Evolutionary conservation across 2,113 vertebrate genomes (phyloP), one percentile per base, ranked within the genome.

Genomic region (Ameiurus melas): DNA sequence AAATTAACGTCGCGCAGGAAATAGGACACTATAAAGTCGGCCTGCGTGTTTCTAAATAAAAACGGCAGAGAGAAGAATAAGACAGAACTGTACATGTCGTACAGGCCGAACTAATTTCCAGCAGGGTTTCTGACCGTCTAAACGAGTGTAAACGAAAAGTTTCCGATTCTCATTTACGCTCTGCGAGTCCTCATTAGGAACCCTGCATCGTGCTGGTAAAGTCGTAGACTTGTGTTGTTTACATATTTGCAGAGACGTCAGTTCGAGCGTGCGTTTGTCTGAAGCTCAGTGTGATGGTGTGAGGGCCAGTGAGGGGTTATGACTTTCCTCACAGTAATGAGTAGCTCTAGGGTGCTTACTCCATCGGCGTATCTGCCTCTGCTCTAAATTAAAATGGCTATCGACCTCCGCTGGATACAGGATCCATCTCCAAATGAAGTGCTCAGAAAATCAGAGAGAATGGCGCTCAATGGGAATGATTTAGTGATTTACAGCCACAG

Each of bases 1-100:
- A 79, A 90, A 90, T 84, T 10, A 2, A 55, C 88, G 79, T 80
- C 55, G 0, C 25, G 83, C 87, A 92, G 93, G 92, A 95, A 95
- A 92, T 89, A 81, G 90, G 86, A 92, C 90, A 91, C 89, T 73
- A 79, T 91, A 90, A 85, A 89, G 89, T 88, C 73, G 57, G 71
- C 80, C 57, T 83, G 77, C 83, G 22, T 70, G 87, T 2, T 57
- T 73, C 75, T 89, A 92, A 87, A 83, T 91, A 90, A 90, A 95
- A 94, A 89, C 5, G 88, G 80, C 43, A 89, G 79, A 70, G 68
- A 91, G 47, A 88, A 78, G 92, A 88, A 79, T 27, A 55, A 47
- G 85, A 89, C 66, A 64, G 57, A 87, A 90, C 88, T 91, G 88
- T 87, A 92, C 92, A 92, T 90, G 70, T 86, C 81, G 89, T 90